Percentiles rank a stretch among this genome's conserved stretches.
These are phyloP conservation scores for Pseudoips prasinana DNA, from an alignment of 2,888 invertebrate genomes.

Conservation along the genomic window DNA sequence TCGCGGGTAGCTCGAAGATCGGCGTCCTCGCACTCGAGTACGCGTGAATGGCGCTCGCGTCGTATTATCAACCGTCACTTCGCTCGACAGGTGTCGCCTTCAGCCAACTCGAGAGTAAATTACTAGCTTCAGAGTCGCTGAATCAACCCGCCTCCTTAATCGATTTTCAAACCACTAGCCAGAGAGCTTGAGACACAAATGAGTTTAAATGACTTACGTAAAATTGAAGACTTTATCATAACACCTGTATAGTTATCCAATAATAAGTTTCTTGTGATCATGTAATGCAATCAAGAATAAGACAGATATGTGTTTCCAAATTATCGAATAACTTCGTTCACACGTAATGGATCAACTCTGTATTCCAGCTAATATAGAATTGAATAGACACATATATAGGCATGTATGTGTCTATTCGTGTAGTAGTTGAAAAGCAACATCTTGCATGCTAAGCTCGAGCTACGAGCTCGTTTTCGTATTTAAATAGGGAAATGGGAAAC, in stretches of 20 bases:
- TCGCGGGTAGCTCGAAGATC: constrained; percentile 41
- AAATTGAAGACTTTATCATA: constrained; percentile 26
- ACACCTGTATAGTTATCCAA: constrained; percentile 31
- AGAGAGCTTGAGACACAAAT: constrained; percentile 49
- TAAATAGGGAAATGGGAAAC: constrained; percentile 81
- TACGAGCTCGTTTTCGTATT: constrained; percentile 79
- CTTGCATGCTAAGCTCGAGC: constrained; percentile 71
- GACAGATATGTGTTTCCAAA: too few species aligned
- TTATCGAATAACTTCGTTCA: too few species aligned
- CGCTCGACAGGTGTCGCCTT: constrained; percentile 79
- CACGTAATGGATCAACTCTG: too few species aligned
- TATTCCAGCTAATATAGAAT: too few species aligned
- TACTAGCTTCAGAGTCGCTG: constrained; percentile 77
- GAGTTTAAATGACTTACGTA: constrained; percentile 47
- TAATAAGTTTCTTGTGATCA: constrained; percentile 10
- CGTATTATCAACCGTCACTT: constrained; percentile 79
- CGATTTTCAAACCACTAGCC: constrained; percentile 70
- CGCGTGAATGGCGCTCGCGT: constrained; percentile 72
- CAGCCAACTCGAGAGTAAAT: constrained; percentile 80
- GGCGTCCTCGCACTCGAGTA: constrained; percentile 59
- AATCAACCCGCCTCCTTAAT: constrained; percentile 74
- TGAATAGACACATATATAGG: constrained; percentile 25
- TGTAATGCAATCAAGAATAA: too few species aligned
- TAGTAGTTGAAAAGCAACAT: constrained; percentile 66
- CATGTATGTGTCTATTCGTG: constrained; percentile 46